Base-by-base conservation (phyloP, 2,888 invertebrate genomes). In the Tiliacea aurago region DNA sequence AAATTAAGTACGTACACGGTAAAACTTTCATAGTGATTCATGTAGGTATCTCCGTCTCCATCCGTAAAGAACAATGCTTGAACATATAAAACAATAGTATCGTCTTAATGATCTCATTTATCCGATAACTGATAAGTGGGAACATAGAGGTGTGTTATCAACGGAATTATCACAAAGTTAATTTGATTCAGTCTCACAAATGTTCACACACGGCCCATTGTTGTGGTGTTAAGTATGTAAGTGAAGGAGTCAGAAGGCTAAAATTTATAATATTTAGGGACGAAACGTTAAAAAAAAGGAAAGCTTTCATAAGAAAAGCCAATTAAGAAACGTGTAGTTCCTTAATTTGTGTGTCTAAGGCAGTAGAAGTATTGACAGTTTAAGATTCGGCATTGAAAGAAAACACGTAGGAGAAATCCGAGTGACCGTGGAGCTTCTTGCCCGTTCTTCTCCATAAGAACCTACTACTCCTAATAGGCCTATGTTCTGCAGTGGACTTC, bases 71-170 rank as follows among this genome's bases (percentile, higher is more conserved):
- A 81, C 81, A 84, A 86, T 87, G 72, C 74, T 73, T 65, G 75
- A 75, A 76, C 49, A 83, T 70, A 72, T 20, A 56, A 76, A 82
- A 87, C 86, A 87, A 87, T 86, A 62, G 79, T 80, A 86, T 86
- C 83, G 43, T 4, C 43, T 45, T 84, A 84, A 87, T 82, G 73
- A 86, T 86, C 87, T 68, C 84, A 87, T 85, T 85, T 81, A 87
- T 86, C 80, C 65, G 62, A 37, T 66, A 68, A 65, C 23, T 64
- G 80, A 79, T 81, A 80, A 81, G 53, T 33, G 61, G 41, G 43
- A 79, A 82, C 86, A 87, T 83, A 77, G 78, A 77, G 78, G 83
- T 79, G 81, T 70, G 59, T 58, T 87, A 81, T 87, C 84, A 55
- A 28, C 2, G 13, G 45, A 55, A 72, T 73, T 81, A 86, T 86